Percentiles rank a stretch among this genome's conserved stretches.
Evolutionary conservation across 2,797 vertebrate species (phyloP).

Genomic region (Danionella dracula): DNA sequence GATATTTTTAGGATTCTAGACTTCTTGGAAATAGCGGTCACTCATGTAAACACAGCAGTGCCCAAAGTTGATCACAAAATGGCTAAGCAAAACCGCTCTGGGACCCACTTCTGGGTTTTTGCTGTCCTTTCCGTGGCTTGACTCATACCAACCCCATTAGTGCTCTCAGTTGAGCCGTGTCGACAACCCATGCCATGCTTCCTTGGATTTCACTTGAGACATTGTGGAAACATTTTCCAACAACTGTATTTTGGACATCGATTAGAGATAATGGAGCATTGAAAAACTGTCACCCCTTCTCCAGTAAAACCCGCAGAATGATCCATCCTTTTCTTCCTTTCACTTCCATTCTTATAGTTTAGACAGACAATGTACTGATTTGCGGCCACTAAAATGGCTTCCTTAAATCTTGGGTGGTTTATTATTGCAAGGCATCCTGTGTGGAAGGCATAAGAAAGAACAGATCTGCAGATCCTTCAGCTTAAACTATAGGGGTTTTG

Average conservation of each 20-base stretch:
- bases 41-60: slow-evolving; percentile 24
- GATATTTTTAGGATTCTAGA: slow-evolving; percentile 20
- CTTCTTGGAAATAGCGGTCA: slow-evolving; percentile 38
- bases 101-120: slow-evolving; percentile 40
- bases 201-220: neutral
- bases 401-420: slow-evolving; percentile 24
- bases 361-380: slow-evolving; percentile 29
- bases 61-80: slow-evolving; percentile 42
- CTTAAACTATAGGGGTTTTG: no score
- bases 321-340: slow-evolving; percentile 35
- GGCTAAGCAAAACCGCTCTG: slow-evolving; percentile 38
- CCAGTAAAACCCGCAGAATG: slow-evolving; percentile 16
- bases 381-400: slow-evolving; percentile 18
- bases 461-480: neutral
- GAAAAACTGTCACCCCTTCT: neutral
- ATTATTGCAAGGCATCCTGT: slow-evolving; percentile 21
- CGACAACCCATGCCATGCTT: slow-evolving; percentile 11
- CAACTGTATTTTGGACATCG: slow-evolving; percentile 8
- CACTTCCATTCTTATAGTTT: slow-evolving; percentile 3
- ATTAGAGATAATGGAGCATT: slow-evolving; percentile 10
- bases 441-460: neutral
- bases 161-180: slow-evolving; percentile 36
- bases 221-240: neutral
- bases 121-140: slow-evolving; percentile 34
- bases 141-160: slow-evolving; percentile 48